Evolutionary conservation across 2,113 vertebrate genomes (phyloP).

Genomic region (Halcyon senegalensis): DNA sequence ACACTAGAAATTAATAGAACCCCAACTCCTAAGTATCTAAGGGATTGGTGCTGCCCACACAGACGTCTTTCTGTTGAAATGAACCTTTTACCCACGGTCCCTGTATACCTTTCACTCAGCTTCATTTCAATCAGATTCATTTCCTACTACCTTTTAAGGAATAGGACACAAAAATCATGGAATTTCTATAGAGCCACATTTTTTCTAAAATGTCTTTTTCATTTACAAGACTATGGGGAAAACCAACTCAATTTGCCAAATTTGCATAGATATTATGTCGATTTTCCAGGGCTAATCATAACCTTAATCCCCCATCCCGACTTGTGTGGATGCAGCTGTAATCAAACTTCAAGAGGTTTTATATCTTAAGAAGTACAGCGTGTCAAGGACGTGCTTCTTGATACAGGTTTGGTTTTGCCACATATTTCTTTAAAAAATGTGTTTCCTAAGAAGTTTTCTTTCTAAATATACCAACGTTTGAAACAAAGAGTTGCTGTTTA

Average conservation of each 20-base stretch:
- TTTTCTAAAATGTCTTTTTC: slow-evolving; percentile 68
- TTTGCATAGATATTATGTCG: slow-evolving; percentile 70
- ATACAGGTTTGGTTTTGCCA: background rate
- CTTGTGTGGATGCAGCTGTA: slow-evolving; percentile 59
- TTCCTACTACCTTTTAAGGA: slow-evolving; percentile 68
- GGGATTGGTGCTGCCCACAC: slow-evolving; percentile 38
- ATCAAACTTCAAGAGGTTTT: slow-evolving; percentile 62
- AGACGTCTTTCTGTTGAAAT: slow-evolving; percentile 42
- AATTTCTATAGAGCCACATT: slow-evolving; percentile 40
- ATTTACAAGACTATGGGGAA: slow-evolving; percentile 54
- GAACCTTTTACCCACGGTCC: slow-evolving; percentile 50
- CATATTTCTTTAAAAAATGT: background rate
- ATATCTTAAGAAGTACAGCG: background rate
- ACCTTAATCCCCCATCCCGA: background rate
- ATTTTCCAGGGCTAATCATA: slow-evolving; percentile 61
- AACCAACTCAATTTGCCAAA: slow-evolving; percentile 65
- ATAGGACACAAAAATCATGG: slow-evolving; percentile 57
- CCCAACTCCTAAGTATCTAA: slow-evolving; percentile 25
- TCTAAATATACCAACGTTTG: background rate
- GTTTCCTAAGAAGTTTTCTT: background rate
- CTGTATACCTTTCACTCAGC: slow-evolving; percentile 37
- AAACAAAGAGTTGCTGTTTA: background rate
- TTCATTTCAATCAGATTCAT: slow-evolving; percentile 62
- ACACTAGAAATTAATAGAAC: slow-evolving; percentile 67
- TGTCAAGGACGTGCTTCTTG: background rate